Base-by-base conservation (phyloP, 2,113 vertebrate genomes). In the Seriola quinqueradiata region DNA sequence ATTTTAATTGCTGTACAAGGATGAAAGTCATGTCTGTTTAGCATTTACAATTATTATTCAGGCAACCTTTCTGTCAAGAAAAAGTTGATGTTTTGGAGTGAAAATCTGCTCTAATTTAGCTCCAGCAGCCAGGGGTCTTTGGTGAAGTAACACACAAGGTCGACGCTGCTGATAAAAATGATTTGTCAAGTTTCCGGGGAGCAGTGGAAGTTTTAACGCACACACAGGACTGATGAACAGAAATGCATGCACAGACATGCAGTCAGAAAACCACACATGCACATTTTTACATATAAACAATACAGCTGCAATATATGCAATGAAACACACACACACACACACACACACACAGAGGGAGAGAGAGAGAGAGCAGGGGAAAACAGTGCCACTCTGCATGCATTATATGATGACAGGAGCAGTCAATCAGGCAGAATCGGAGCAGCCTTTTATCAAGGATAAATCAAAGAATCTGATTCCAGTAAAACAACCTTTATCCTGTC, bases 171-270 rank as follows among this genome's bases (percentile, higher is more conserved):
- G 34, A 81, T 74, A 75, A 64, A 90, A 42, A 86, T 81, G 68
- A 87, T 90, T 90, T 77, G 87, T 88, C 61, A 81, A 82, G 77
- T 87, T 89, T 77, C 76, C 73, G 72, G 71, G 67, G 69, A 82
- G 64, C 38, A 55, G 70, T 42, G 40, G 85, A 84, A 13, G 12
- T 8, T 42, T 42, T 8, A 42, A 28, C 3, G 16, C 57, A 58
- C 57, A 59, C 57, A 44, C 32, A 19, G 11, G 14, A 1, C 21
- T 32, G 34, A 55, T 17, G 28, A 42, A 14, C 58, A 60, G 46
- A 70, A 6, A 14, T 12, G 19, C 69, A 36, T 13, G 42, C n/a
- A 34, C 34, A 36, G 17, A 32, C 16, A 25, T 1, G 25, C 44
- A 23, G 16, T 25, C 23, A n/a, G 21, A 1, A 54, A 58, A 55